Evolutionary conservation across 2,888 invertebrate species (phyloP).

Genomic region (Thymelicus lineola): DNA sequence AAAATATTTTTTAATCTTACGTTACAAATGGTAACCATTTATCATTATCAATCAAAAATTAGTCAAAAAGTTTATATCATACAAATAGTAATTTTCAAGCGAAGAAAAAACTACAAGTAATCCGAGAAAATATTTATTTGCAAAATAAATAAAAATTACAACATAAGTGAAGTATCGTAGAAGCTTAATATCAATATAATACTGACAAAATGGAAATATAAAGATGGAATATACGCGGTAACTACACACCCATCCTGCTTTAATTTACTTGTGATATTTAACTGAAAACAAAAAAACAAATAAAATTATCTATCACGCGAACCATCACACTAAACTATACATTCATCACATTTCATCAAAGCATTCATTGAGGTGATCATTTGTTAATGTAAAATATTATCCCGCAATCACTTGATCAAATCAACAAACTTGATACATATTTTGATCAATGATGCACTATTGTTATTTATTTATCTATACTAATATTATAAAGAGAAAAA

Average conservation of each 20-base stretch:
- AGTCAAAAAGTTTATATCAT: no score
- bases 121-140: slow-evolving; percentile 55
- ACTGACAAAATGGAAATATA: slow-evolving; percentile 48
- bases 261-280: slow-evolving; percentile 74
- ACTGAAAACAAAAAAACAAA: slow-evolving; percentile 75
- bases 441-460: no score
- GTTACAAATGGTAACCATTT: no score
- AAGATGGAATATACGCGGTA: slow-evolving; percentile 46
- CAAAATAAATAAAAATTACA: slow-evolving; percentile 51
- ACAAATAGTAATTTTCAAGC: slow-evolving; percentile 2
- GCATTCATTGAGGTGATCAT: slow-evolving; percentile 27
- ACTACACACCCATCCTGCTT: slow-evolving; percentile 80
- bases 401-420: neutral
- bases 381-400: slow-evolving; percentile 23
- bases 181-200: slow-evolving; percentile 53
- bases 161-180: slow-evolving; percentile 41
- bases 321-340: slow-evolving; percentile 32
- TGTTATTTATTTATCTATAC: no score
- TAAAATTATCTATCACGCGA: slow-evolving; percentile 50
- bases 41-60: no score
- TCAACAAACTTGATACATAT: neutral
- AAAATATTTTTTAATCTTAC: no score
- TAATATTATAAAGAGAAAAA: no score
- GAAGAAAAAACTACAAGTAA: slow-evolving; percentile 43
- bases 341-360: slow-evolving; percentile 19